Evolutionary conservation across 30 jellyfish, hydroid and myxozoan genomes (phyloP), one percentile per base, ranked within the genome.

Genomic region (Rhopilema esculentum): DNA sequence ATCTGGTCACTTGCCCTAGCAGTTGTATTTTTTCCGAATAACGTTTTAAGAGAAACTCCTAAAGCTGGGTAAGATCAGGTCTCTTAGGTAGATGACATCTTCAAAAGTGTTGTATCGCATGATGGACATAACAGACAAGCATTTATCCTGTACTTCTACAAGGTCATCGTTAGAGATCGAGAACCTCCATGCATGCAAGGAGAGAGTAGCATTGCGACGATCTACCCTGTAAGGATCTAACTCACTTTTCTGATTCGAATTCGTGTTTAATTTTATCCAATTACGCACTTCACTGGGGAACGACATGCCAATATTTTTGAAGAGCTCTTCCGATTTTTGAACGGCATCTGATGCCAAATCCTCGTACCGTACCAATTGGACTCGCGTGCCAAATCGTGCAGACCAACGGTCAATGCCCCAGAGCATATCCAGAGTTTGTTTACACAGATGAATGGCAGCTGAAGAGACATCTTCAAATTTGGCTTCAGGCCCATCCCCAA

Each of bases 141-240:
- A 93, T 63, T 72, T 64, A 40, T 80, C 85, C 71, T 93, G 98
- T 50, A 93, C 85, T 26, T 22, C 67, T 25, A 29, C 77, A 30
- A 89, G 62, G 17, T 85, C 94, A n/a, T 48, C 87, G 71, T 88
- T 88, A n/a, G 52, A 74, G 28, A 84, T 72, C 19, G 88, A 6
- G 21, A 76, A 72, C 29, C 97, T 82, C 99, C 99, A 94, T 66
- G 97, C 86, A 52, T 79, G 82, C 85, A 94, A 77, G 29, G 97
- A 89, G 49, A 75, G 82, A 12, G 97, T 77, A 0, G 92, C 97
- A 30, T 94, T 94, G 17, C 97, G 93, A 62, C 73, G 81, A 21
- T 79, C 91, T 1, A 94, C 99, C 20, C 98, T 83, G 62, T 80
- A 94, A 51, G 97, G 92, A 57, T 87, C 91, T 6, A 75, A n/a